phyloP scores from a whole-genome alignment of 2,888 invertebrate genomes.

The Drosophila robusta region DNA sequence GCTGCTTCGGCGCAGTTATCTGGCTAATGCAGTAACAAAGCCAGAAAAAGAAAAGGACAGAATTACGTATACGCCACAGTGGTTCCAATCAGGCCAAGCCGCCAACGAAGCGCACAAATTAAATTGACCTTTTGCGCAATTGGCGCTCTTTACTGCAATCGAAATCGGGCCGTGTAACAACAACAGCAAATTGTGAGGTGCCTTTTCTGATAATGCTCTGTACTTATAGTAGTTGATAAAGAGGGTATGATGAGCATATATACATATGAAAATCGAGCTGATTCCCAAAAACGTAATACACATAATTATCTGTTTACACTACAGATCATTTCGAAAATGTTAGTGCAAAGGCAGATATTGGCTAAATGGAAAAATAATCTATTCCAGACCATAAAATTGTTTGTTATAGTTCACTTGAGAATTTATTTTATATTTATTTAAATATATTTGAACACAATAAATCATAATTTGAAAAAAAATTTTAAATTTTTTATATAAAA shows the following conservation, averaged over 20 bases:
- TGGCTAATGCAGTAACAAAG: constrained; percentile 47
- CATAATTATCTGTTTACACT: no score
- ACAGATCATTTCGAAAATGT: no score
- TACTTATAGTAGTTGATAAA: not conserved
- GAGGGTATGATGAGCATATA: not conserved
- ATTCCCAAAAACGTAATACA: no score
- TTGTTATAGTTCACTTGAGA: no score
- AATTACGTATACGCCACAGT: constrained; percentile 60
- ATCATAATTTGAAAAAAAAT: no score
- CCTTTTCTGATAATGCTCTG: constrained; percentile 24
- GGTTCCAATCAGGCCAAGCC: constrained; percentile 50
- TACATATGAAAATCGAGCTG: no score
- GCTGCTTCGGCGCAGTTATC: constrained; percentile 34
- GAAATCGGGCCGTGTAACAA: constrained; percentile 19
- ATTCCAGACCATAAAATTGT: no score
- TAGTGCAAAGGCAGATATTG: no score
- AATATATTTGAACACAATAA: no score
- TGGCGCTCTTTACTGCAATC: constrained; percentile 28
- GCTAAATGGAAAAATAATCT: no score
- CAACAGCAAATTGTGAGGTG: constrained; percentile 13
- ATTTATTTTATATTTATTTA: no score
- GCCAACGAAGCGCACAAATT: constrained; percentile 60
- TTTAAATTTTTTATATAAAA: no score
- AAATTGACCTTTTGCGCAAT: constrained; percentile 72
- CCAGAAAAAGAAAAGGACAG: constrained; percentile 19